These are phyloP conservation scores for Calephelis virginiensis DNA, from an alignment of 1,140 invertebrate genomes.

Conservation along the genomic window DNA sequence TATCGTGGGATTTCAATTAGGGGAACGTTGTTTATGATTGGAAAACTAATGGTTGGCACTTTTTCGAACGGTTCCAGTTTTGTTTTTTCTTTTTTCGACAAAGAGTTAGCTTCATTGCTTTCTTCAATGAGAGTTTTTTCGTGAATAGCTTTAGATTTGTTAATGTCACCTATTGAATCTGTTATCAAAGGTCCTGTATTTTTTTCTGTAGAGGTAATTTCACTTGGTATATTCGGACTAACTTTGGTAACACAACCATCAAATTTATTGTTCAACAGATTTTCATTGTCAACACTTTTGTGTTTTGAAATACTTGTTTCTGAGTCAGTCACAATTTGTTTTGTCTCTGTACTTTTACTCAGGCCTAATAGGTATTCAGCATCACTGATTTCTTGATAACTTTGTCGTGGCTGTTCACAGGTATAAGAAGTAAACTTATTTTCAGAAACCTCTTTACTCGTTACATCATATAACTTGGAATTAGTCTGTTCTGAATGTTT, in stretches of 20 bases:
- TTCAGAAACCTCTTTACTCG: background rate
- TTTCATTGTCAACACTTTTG: no score
- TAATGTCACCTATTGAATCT: no score
- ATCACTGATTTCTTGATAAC: constrained; percentile 45
- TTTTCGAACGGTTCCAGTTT: background rate
- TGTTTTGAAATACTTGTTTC: no score
- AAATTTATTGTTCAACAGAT: no score
- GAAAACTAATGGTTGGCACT: background rate
- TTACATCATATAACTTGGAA: background rate
- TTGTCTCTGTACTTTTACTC: constrained; percentile 1
- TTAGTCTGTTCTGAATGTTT: background rate
- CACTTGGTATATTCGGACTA: no score
- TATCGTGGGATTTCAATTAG: constrained; percentile 20
- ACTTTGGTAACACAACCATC: no score
- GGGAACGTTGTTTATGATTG: background rate
- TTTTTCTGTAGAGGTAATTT: no score
- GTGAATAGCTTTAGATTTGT: background rate
- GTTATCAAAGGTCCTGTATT: no score
- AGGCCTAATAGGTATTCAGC: constrained; percentile 42
- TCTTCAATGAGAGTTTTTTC: background rate
- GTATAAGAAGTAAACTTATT: background rate
- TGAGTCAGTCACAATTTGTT: background rate
- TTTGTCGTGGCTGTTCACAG: constrained; percentile 34
- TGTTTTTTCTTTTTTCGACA: background rate
- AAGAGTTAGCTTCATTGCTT: background rate